Base-by-base conservation (phyloP, 2,113 vertebrate species). In the Pelecanus crispus region DNA sequence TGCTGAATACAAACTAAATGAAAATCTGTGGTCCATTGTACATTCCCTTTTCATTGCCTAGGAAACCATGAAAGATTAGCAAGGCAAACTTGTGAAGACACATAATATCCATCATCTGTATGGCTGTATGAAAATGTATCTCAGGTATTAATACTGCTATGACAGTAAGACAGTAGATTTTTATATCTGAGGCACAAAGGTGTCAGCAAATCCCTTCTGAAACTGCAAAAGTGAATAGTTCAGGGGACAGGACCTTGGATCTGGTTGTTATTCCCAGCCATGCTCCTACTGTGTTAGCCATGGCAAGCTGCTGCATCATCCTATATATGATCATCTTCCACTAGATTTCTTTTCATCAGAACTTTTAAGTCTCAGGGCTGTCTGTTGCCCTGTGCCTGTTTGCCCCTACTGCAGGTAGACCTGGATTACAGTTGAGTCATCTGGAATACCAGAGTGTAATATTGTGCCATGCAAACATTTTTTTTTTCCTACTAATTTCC, bases 1-100 rank as follows among this genome's bases (percentile, higher is more conserved):
- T 11, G 52, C 4, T 72, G 90, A 91, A 80, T 83, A 80, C 79
- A 59, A 90, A 85, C n/a, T 44, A 62, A 94, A 94, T 34, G 56
- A 86, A 81, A 85, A 88, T 72, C 78, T 72, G 87, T 28, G 68
- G 81, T 28, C 74, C 65, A 68, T 87, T 95, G 81, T 85, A n/a
- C 49, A 6, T 53, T 81, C 56, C 50, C 81, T 92, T 81, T 81
- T 49, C 92, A 96, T 96, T 92, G 92, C 96, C 95, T 72, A 65
- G 95, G 95, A 96, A 94, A 94, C 95, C 94, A 75, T 53, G 88
- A 63, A 38, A 72, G 92, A 94, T 95, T 42, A 95, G 81, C 70
- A 50, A 45, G 78, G 81, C 61, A 90, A 81, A 73, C 88, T 74
- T 68, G 73, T 70, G 85, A 78, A 71, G 68, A 79, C 81, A 90